A percentile compares a stretch with the other conserved stretches of the same genome.
These are phyloP conservation scores for Sus cebifrons DNA, from an alignment of 2,797 vertebrate species.

Conservation along the genomic window DNA sequence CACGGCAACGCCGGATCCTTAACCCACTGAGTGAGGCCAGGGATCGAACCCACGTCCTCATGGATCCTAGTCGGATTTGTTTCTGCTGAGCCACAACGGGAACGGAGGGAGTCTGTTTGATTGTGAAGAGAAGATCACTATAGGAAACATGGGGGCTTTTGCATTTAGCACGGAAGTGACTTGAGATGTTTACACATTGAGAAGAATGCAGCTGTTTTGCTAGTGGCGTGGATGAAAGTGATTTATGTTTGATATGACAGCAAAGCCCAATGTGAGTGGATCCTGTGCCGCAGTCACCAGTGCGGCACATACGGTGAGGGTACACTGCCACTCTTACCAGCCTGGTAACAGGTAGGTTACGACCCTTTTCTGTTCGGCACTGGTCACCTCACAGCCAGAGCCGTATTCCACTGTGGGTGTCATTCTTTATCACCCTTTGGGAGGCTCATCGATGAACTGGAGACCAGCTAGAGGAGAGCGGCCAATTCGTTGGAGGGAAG, in stretches of 20 bases:
- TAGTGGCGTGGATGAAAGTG: not conserved
- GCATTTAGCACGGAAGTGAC: not conserved
- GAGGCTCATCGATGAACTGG: not conserved
- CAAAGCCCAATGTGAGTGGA: not conserved
- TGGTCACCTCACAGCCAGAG: not conserved
- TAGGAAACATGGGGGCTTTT: not conserved
- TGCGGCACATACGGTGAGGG: not conserved
- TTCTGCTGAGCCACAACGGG: too few relatives aligned
- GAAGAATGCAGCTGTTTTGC: not conserved
- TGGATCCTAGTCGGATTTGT: too few relatives aligned
- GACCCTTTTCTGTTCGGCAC: not conserved
- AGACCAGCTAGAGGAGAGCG: not conserved
- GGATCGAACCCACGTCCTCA: too few relatives aligned
- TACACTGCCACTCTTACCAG: not conserved
- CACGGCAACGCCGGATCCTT: too few relatives aligned
- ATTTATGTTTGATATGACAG: not conserved
- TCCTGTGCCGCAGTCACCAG: not conserved
- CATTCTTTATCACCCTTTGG: not conserved
- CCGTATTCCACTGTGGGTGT: not conserved
- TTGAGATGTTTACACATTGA: not conserved
- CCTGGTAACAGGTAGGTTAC: not conserved
- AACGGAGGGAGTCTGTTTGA: not conserved
- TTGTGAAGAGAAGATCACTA: not conserved
- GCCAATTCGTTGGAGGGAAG: not conserved
- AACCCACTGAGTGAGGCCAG: too few relatives aligned